Evolutionary conservation across 2,113 vertebrate species (phyloP).

Genomic region (Ptychochromis oligacanthus): DNA sequence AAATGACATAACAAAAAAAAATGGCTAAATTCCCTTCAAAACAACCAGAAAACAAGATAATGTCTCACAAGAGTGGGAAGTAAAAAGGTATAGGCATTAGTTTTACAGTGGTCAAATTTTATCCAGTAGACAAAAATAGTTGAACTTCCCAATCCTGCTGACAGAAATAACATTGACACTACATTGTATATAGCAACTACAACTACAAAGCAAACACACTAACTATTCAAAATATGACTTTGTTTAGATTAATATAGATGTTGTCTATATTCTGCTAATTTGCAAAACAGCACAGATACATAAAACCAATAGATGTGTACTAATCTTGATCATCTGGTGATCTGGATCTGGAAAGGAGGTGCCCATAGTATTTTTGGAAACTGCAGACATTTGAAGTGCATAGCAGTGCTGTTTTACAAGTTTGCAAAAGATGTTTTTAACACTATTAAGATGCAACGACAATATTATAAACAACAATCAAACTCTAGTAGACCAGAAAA

Average conservation of each 20-base stretch:
- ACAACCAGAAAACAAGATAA: conserved; percentile 22
- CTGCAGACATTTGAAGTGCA: not conserved
- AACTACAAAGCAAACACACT: not conserved
- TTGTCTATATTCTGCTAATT: conserved; percentile 21
- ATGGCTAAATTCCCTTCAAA: not conserved
- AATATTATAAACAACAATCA: conserved; percentile 3
- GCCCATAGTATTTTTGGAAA: not conserved
- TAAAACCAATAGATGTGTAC: not conserved
- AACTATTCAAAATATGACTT: not conserved
- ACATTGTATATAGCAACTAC: not conserved
- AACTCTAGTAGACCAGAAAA: conserved; percentile 8
- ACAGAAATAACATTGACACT: not conserved
- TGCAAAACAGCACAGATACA: conserved; percentile 33
- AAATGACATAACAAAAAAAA: not conserved
- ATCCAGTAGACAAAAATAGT: not conserved
- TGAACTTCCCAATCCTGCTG: conserved; percentile 18
- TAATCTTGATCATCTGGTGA: not conserved
- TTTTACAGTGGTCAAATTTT: not conserved
- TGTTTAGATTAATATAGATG: not conserved
- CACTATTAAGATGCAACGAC: not conserved
- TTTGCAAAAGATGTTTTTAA: conserved; percentile 15
- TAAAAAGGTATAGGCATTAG: not conserved
- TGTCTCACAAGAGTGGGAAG: conserved; percentile 27
- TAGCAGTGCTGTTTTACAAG: conserved; percentile 28
- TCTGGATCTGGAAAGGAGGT: too few species aligned